phyloP scores from a whole-genome alignment of 2,113 vertebrate species.

The Pithys albifrons region DNA sequence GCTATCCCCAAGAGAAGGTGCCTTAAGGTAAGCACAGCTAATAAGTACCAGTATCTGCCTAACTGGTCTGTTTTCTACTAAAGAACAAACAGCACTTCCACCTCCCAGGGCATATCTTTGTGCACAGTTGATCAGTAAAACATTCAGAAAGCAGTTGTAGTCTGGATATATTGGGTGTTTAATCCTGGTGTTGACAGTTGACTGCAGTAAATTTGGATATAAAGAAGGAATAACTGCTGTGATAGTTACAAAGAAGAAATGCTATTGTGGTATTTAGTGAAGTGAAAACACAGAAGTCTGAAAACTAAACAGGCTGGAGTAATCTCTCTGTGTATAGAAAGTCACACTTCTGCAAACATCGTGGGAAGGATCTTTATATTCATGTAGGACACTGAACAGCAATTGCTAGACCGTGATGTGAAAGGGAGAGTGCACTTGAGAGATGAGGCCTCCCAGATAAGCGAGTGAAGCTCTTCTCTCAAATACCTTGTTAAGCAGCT shows the following conservation, averaged over 20 bases:
- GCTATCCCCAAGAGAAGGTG: background rate
- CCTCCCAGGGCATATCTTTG: background rate
- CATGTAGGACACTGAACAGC: background rate
- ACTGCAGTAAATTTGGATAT: background rate
- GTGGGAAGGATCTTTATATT: background rate
- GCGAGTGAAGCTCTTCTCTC: background rate
- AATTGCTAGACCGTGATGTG: background rate
- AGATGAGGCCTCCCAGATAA: background rate
- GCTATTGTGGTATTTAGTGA: background rate
- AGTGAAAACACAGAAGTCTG: background rate
- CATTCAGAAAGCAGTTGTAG: background rate
- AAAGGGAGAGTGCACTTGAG: background rate
- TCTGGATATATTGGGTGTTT: background rate
- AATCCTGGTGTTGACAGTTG: background rate
- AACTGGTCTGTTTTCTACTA: background rate
- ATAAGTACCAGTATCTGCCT: background rate
- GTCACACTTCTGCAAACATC: background rate
- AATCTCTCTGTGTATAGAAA: background rate
- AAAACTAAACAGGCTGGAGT: background rate
- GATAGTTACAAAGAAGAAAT: background rate
- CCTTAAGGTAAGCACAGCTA: background rate
- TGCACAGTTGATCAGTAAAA: background rate
- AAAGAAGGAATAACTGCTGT: background rate
- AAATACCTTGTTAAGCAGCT: slow-evolving; percentile 38
- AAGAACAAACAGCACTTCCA: background rate